Conservation (phyloP, 1,140 invertebrate genomes). For the Cotesia vestalis region DNA sequence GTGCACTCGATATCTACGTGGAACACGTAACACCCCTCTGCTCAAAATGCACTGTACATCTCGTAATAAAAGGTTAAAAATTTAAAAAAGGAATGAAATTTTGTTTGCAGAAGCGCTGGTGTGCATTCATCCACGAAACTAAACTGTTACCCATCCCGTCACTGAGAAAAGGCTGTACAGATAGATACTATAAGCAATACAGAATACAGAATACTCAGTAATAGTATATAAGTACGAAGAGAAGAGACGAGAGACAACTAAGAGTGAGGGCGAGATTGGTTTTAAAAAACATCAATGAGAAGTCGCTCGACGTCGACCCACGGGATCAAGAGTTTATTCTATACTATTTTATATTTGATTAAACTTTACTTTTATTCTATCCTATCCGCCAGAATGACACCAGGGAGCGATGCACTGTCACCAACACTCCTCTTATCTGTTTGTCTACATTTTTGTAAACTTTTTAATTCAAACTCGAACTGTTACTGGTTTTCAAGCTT, state of each 20-base stretch:
- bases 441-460: slow-evolving; percentile 37
- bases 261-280: too few relatives aligned
- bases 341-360: slow-evolving; percentile 56
- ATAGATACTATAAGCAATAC: not conserved
- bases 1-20: not conserved
- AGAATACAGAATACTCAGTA: slow-evolving; percentile 16
- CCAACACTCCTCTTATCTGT: slow-evolving; percentile 14
- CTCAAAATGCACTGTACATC: not conserved
- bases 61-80: not conserved
- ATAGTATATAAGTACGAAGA: slow-evolving; percentile 12
- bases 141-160: slow-evolving; percentile 42
- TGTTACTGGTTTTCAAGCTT: too few relatives aligned
- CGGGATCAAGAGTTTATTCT: slow-evolving; percentile 39
- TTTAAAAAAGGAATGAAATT: not conserved
- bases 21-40: too few relatives aligned
- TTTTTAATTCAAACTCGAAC: slow-evolving; percentile 40
- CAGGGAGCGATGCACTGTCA: not conserved
- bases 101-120: slow-evolving; percentile 42
- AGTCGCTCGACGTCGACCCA: slow-evolving; percentile 20
- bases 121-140: slow-evolving; percentile 53
- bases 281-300: slow-evolving; percentile 8
- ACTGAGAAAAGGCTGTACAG: not conserved
- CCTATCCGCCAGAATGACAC: slow-evolving; percentile 18
- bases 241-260: slow-evolving; percentile 2
- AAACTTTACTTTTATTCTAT: slow-evolving; percentile 51